phyloP scores from a whole-genome alignment of 2,797 vertebrate genomes.

The Poeciliopsis turneri region DNA sequence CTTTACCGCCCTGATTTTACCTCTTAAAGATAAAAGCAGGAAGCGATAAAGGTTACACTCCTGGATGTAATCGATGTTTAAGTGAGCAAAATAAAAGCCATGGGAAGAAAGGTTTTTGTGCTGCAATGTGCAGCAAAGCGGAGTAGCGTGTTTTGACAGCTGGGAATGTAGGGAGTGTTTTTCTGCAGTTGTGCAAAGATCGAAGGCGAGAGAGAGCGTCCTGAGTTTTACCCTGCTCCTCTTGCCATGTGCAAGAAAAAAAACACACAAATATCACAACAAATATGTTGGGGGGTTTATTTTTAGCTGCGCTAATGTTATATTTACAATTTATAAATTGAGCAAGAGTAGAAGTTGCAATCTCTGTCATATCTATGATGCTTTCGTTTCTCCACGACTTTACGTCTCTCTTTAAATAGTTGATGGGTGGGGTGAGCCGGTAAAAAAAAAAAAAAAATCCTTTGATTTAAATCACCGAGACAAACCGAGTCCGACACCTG shows the following conservation, averaged over 20 bases:
- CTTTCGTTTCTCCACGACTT: constrained; percentile 8
- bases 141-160: neutral
- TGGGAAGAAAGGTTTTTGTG: constrained; percentile 1
- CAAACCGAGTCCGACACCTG: constrained; percentile 22
- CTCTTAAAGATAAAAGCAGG: neutral
- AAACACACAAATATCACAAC: neutral
- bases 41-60: neutral
- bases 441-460: constrained; percentile 11
- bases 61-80: neutral
- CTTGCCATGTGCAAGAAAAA: neutral
- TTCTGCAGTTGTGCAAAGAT: constrained; percentile 13
- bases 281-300: neutral
- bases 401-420: neutral
- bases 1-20: neutral
- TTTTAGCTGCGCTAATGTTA: neutral
- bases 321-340: neutral
- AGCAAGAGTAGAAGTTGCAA: constrained; percentile 20
- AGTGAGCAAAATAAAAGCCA: neutral
- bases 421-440: constrained; percentile 47
- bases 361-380: constrained; percentile 8
- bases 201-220: constrained; percentile 20
- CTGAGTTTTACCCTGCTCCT: constrained; percentile 15
- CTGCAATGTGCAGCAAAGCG: neutral
- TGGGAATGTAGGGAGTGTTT: constrained; percentile 48
- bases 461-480: constrained; percentile 43